phyloP scores from a whole-genome alignment of 2,797 vertebrate genomes.

The Sebastes vulpes region DNA sequence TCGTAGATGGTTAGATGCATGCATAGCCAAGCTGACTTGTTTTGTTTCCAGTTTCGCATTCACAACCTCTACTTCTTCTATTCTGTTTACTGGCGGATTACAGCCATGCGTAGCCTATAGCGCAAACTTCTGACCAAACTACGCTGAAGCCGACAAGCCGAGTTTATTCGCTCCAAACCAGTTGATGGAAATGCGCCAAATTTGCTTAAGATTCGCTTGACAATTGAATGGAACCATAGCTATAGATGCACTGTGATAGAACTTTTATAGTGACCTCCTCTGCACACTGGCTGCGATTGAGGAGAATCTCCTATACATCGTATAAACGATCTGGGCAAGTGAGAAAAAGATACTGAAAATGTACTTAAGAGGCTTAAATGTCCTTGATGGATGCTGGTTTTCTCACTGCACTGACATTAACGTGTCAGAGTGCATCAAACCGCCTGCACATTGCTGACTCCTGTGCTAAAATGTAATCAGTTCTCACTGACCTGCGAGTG shows the following conservation, averaged over 20 bases:
- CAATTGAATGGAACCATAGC: no score
- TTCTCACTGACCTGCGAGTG: slow-evolving; percentile 20
- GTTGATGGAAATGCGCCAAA: no score
- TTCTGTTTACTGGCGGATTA: no score
- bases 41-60: no score
- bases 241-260: background rate
- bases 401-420: background rate
- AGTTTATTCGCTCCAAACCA: no score
- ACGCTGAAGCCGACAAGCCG: no score
- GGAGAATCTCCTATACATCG: background rate
- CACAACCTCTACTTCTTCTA: no score
- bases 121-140: no score
- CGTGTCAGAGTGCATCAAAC: background rate
- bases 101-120: no score
- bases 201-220: no score
- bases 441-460: background rate
- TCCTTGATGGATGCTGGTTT: background rate
- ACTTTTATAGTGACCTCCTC: background rate
- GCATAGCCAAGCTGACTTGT: no score
- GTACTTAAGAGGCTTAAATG: background rate
- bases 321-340: background rate
- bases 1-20: no score
- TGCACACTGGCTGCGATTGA: background rate
- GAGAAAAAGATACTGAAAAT: background rate
- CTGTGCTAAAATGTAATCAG: slow-evolving; percentile 25